Evolutionary conservation across 2,797 vertebrate species (phyloP).

Genomic region (Sebastes iracundus): DNA sequence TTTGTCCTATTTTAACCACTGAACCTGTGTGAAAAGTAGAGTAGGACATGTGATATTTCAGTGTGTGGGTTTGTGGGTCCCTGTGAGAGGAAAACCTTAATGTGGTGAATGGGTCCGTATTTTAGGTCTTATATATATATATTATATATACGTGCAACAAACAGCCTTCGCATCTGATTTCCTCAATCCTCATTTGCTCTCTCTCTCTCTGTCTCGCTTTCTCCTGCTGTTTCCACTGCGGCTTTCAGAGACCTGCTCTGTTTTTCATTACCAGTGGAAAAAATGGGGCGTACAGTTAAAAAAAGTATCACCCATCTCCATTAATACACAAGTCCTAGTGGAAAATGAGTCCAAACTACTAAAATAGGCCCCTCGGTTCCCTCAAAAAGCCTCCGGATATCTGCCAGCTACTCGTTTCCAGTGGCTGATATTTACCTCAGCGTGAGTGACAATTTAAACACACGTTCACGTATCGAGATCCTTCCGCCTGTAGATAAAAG

Average conservation of each 20-base stretch:
- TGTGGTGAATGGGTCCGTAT: not conserved
- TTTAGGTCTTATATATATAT: slow-evolving; percentile 11
- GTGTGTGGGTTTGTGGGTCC: slow-evolving; percentile 18
- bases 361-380: slow-evolving; percentile 57
- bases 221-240: slow-evolving; percentile 58
- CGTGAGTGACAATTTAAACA: slow-evolving; percentile 44
- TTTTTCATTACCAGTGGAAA: slow-evolving; percentile 80
- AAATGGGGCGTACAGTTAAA: slow-evolving; percentile 67
- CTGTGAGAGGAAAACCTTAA: slow-evolving; percentile 9
- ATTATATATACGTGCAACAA: not conserved
- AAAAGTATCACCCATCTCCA: slow-evolving; percentile 62
- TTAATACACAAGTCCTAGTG: slow-evolving; percentile 61
- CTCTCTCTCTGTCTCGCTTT: slow-evolving; percentile 9
- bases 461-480: slow-evolving; percentile 1
- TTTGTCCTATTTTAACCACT: slow-evolving; percentile 53
- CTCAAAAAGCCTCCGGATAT: slow-evolving; percentile 35
- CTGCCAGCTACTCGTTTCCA: slow-evolving; percentile 48
- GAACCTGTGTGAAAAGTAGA: slow-evolving; percentile 40
- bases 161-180: slow-evolving; percentile 46
- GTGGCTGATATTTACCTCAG: slow-evolving; percentile 46
- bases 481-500: slow-evolving; percentile 13
- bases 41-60: slow-evolving; percentile 36
- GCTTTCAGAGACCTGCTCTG: slow-evolving; percentile 68
- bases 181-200: slow-evolving; percentile 20
- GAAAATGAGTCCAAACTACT: slow-evolving; percentile 65